These are phyloP conservation scores for Irena cyanogastra DNA, from an alignment of 2,113 vertebrate genomes.

Conservation along the genomic window DNA sequence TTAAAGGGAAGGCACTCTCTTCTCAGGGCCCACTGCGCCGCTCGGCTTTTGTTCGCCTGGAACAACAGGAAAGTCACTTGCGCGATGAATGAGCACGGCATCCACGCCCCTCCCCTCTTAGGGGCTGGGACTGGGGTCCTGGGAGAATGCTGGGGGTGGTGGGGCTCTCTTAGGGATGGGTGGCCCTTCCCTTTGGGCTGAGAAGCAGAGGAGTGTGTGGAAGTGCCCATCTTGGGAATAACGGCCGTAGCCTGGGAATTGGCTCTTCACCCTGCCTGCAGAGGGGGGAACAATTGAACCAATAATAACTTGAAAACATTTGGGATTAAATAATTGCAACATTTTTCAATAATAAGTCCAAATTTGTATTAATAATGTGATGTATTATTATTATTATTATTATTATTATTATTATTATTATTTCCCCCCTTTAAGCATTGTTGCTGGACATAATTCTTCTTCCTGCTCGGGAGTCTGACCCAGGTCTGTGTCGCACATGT, in stretches of 20 bases:
- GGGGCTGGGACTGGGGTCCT: not conserved
- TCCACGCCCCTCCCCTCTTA: not conserved
- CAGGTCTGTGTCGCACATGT: slow-evolving; percentile 64
- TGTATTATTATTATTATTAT: not conserved
- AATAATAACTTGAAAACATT: slow-evolving; percentile 49
- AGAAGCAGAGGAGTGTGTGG: not conserved
- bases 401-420: not conserved
- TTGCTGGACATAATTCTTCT: slow-evolving; percentile 60
- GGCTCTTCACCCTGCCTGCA: not conserved
- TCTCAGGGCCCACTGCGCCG: slow-evolving; percentile 36
- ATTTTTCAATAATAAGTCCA: not conserved
- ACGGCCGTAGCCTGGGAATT: slow-evolving; percentile 32
- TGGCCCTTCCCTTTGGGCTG: not conserved
- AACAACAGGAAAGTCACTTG: slow-evolving; percentile 52
- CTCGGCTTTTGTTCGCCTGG: slow-evolving; percentile 63
- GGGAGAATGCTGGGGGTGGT: not conserved
- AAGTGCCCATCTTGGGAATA: not conserved
- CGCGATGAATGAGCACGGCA: not conserved
- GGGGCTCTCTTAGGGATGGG: not conserved
- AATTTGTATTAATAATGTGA: not conserved
- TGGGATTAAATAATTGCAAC: slow-evolving; percentile 57
- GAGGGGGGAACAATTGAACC: not conserved
- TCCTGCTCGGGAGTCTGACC: slow-evolving; percentile 61
- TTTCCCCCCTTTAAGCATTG: not conserved
- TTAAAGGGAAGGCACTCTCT: slow-evolving; percentile 66